Percentiles rank a stretch among this genome's conserved stretches.
These are phyloP conservation scores for Polypedilum vanderplanki DNA, from an alignment of 1,140 invertebrate genomes.

Conservation along the genomic window DNA sequence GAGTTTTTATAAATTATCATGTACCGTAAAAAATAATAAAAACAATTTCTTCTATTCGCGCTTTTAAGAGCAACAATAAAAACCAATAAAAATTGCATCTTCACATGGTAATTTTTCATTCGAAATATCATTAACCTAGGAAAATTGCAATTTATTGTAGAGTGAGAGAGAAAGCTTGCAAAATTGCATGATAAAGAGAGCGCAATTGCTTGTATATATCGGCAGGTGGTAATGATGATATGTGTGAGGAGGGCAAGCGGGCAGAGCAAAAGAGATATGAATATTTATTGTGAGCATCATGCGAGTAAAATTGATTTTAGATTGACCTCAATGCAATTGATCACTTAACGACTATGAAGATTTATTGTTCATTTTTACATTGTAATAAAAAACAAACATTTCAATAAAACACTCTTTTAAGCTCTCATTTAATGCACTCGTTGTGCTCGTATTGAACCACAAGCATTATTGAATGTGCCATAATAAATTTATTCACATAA, in stretches of 20 bases:
- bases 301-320: neutral
- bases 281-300: neutral
- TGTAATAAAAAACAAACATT: neutral
- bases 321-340: slow-evolving; percentile 17
- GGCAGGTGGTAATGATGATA: slow-evolving; percentile 15
- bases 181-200: neutral
- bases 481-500: neutral
- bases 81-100: slow-evolving; percentile 7
- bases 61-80: neutral
- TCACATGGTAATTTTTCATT: slow-evolving; percentile 4
- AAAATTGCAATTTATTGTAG: slow-evolving; percentile 3
- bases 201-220: neutral
- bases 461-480: slow-evolving; percentile 2
- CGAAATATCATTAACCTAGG: neutral
- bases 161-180: neutral
- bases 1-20: neutral
- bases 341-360: slow-evolving; percentile 12
- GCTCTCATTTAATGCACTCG: neutral
- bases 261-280: neutral
- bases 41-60: neutral
- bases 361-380: neutral
- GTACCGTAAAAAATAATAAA: neutral
- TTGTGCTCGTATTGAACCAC: neutral
- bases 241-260: neutral
- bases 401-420: neutral